Percentiles rank a stretch among this genome's conserved stretches.
These are phyloP conservation scores for Dromiciops gliroides DNA, from an alignment of 2,113 vertebrate genomes.

Conservation along the genomic window DNA sequence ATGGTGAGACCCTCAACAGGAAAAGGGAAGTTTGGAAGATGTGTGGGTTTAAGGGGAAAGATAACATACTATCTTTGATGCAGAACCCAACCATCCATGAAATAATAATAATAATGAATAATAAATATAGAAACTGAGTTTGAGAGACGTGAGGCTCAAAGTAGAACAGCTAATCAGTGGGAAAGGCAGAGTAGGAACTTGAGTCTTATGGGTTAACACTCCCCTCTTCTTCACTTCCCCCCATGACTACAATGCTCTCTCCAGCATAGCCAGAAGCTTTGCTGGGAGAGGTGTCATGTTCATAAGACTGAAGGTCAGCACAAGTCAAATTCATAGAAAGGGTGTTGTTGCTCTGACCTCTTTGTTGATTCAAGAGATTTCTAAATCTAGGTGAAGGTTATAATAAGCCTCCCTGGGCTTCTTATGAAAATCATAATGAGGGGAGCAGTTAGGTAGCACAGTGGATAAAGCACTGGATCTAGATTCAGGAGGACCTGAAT, in stretches of 20 bases:
- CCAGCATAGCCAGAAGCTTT: background rate
- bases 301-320: background rate
- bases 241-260: background rate
- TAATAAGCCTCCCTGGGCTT: background rate
- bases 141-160: background rate
- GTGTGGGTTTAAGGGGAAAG: background rate
- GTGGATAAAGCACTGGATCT: too few species aligned
- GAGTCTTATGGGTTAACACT: background rate
- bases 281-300: background rate
- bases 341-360: conserved; percentile 33
- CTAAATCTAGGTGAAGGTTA: conserved; percentile 52
- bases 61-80: background rate
- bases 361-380: conserved; percentile 16
- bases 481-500: too few species aligned
- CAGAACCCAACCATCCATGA: background rate
- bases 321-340: background rate
- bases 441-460: too few species aligned
- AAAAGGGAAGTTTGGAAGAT: background rate
- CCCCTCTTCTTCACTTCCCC: background rate
- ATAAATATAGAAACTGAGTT: background rate
- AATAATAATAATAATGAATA: background rate
- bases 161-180: background rate
- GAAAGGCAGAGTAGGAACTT: background rate
- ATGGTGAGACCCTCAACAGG: background rate
- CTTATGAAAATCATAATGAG: too few species aligned